Percentiles rank a stretch among this genome's conserved stretches.
Evolutionary conservation across 2,888 invertebrate genomes (phyloP).

Genomic region (Drosophila macrospina): DNA sequence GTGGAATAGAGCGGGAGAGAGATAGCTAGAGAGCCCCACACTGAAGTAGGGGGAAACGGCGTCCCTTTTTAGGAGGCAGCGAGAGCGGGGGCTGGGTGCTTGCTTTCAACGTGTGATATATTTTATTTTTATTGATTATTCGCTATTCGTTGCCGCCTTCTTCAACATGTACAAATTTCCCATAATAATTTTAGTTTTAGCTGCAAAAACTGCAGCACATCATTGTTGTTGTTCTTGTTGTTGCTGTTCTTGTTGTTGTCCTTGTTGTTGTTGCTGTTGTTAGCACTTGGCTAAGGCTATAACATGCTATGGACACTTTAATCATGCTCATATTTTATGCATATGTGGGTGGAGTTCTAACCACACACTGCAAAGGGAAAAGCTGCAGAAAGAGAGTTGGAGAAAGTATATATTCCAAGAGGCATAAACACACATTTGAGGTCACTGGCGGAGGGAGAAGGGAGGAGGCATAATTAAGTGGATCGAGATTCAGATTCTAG

Average conservation of each 20-base stretch:
- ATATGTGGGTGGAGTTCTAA: conserved; percentile 41
- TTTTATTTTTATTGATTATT: conserved; percentile 81
- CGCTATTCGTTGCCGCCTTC: conserved; percentile 53
- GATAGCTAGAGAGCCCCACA: conserved; percentile 2
- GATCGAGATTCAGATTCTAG: too few species aligned
- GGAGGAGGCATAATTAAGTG: conserved; percentile 15
- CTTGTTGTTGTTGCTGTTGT: conserved; percentile 28
- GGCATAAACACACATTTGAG: conserved; percentile 9
- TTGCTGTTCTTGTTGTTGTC: conserved; percentile 33
- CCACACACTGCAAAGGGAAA: conserved; percentile 1
- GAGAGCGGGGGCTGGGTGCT: conserved; percentile 23
- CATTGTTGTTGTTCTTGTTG: conserved; percentile 28
- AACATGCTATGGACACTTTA: conserved; percentile 77
- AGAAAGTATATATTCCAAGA: conserved; percentile 5
- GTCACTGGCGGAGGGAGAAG: too few species aligned
- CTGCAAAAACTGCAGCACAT: conserved; percentile 42
- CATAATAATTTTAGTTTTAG: conserved; percentile 65
- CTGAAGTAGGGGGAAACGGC: neutral
- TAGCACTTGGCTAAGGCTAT: conserved; percentile 54
- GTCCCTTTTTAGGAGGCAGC: neutral
- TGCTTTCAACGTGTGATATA: conserved; percentile 76
- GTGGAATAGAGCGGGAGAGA: conserved; percentile 3
- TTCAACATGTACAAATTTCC: conserved; percentile 68
- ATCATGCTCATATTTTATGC: conserved; percentile 77
- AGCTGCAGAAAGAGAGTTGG: neutral